These are phyloP conservation scores for Acanthurus tractus DNA, from an alignment of 2,797 vertebrate genomes.

Conservation along the genomic window DNA sequence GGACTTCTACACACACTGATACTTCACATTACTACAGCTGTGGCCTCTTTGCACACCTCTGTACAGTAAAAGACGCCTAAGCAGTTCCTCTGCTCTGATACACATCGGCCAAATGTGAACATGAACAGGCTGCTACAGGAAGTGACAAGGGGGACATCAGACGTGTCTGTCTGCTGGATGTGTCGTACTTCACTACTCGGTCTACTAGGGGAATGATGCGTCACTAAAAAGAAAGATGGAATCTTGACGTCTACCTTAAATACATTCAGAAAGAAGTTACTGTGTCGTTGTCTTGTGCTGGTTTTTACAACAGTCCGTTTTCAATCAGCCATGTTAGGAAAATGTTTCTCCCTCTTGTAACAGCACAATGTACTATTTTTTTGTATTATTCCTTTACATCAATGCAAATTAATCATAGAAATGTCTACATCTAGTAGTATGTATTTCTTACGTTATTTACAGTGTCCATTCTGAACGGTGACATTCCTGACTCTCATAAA, in stretches of 20 bases:
- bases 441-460: conserved; percentile 85
- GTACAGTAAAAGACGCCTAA: conserved; percentile 17
- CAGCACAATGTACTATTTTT: conserved; percentile 86
- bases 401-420: conserved; percentile 87
- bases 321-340: conserved; percentile 92
- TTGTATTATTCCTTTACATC: conserved; percentile 79
- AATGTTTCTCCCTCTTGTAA: conserved; percentile 85
- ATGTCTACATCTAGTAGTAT: conserved; percentile 83
- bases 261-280: conserved; percentile 90
- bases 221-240: conserved; percentile 77
- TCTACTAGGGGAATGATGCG: conserved; percentile 63
- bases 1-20: conserved; percentile 51
- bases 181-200: conserved; percentile 55
- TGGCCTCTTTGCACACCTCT: conserved; percentile 39
- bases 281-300: conserved; percentile 89
- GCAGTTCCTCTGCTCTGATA: conserved; percentile 37
- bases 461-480: conserved; percentile 80
- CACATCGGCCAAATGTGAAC: conserved; percentile 50
- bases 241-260: conserved; percentile 85
- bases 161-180: conserved; percentile 50
- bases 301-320: conserved; percentile 92
- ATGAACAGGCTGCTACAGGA: conserved; percentile 70
- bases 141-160: conserved; percentile 56
- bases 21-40: conserved; percentile 45
- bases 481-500: conserved; percentile 81